These are phyloP conservation scores for Montipora capricornis DNA, from an alignment of 64 coral and sea anemone species.

Conservation along the genomic window DNA sequence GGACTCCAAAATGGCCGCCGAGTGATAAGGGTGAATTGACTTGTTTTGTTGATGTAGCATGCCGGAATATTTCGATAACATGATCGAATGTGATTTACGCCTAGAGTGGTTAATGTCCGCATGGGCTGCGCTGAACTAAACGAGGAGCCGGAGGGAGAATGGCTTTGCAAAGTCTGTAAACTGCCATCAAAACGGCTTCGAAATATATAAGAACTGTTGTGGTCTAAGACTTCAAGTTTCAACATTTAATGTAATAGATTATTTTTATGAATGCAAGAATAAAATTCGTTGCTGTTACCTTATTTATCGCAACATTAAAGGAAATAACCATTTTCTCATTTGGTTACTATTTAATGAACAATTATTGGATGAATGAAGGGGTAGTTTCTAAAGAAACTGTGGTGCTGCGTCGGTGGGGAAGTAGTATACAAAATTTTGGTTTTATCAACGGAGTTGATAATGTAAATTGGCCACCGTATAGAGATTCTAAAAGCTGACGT, in stretches of 20 bases:
- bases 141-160: background rate
- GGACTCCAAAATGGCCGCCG: too few species aligned
- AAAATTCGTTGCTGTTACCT: background rate
- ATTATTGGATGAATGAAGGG: too few species aligned
- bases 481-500: too few species aligned
- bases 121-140: background rate
- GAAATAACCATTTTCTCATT: slow-evolving; percentile 8
- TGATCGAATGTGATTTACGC: background rate
- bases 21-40: background rate
- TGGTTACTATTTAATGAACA: background rate
- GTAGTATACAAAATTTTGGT: too few species aligned
- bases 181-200: background rate
- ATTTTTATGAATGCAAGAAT: background rate
- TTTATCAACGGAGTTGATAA: too few species aligned
- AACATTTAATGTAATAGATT: background rate
- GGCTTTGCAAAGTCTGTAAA: background rate
- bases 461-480: too few species aligned
- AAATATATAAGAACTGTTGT: background rate
- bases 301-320: background rate
- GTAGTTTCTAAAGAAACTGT: too few species aligned
- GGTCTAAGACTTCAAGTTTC: background rate
- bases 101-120: background rate
- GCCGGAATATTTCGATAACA: background rate
- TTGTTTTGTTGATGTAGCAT: background rate
- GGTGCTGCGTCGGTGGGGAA: too few species aligned